Evolutionary conservation across 1,140 invertebrate species (phyloP), one percentile per base, ranked within the genome.

Genomic region (Copidosoma floridanum): DNA sequence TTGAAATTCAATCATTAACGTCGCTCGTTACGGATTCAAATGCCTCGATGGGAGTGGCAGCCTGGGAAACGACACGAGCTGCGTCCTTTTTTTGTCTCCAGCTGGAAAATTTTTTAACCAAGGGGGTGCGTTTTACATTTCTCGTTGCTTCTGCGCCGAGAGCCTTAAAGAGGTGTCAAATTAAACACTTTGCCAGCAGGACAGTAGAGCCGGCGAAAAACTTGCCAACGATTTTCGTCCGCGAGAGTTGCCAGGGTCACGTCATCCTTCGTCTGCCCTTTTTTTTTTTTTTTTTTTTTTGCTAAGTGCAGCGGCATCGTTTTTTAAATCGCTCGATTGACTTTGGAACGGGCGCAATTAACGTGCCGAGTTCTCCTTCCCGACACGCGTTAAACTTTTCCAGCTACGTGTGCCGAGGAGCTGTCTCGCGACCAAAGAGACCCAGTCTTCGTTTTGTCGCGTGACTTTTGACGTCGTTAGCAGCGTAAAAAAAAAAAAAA

Each of bases 301-400:
- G n/a, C n/a, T n/a, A n/a, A n/a, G n/a, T n/a, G n/a, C n/a, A n/a
- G n/a, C n/a, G n/a, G n/a, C n/a, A 35, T 35, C 27, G 27, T 32
- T 23, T 53, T 40, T 53, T 6, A 26, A 53, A 53, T 53, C n/a
- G n/a, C 21, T 40, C 51, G 18, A 21, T 23, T 8, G 23, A 40
- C 38, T 53, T 51, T 38, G 3, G 29, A 51, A 51, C 52, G 54
- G 61, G 61, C 43, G 63, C 65, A 71, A 72, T 72, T 72, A 72
- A 68, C 69, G 70, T 57, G 65, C 68, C 27, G 21, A 65, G 70
- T 64, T 72, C 71, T 69, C 68, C 64, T 71, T 68, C 68, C 65
- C 63, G 71, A 69, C 71, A 66, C 62, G 48, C 65, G 66, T 72
- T 67, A 55, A 55, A 41, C 24, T 16, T 21, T n/a, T 18, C 48